Conservation (phyloP, 2,888 invertebrate species). For the Venustoraphidia nigricollis region DNA sequence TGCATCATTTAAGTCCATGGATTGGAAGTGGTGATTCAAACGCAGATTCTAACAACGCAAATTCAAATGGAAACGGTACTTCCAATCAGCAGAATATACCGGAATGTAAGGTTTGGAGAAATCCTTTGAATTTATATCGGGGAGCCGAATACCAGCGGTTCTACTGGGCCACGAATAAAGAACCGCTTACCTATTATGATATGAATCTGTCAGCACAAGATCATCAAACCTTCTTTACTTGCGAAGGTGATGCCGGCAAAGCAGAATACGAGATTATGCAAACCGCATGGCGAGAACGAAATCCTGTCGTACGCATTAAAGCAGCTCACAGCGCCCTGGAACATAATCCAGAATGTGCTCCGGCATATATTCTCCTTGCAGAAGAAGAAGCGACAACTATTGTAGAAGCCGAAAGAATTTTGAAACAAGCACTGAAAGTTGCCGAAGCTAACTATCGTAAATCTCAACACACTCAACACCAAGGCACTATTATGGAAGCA, state of each 20-base stretch:
- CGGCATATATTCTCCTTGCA: constrained; percentile 86
- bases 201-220: constrained; percentile 99
- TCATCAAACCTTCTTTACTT: constrained; percentile 92
- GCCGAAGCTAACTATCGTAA: constrained; percentile 69
- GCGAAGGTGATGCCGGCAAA: constrained; percentile 75
- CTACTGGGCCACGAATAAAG: constrained; percentile 78
- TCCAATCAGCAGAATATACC: constrained; percentile 36
- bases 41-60: constrained; percentile 14
- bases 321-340: constrained; percentile 81
- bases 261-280: constrained; percentile 90
- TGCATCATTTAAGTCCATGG: constrained; percentile 89
- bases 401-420: constrained; percentile 66
- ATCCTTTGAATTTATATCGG: constrained; percentile 86
- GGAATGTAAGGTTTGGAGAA: constrained; percentile 93
- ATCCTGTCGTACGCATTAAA: constrained; percentile 78
- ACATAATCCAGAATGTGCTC: constrained; percentile 80
- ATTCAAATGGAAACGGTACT: constrained; percentile 19
- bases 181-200: constrained; percentile 94
- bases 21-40: constrained; percentile 55
- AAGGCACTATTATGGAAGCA: constrained; percentile 55
- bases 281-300: constrained; percentile 91
- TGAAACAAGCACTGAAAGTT: constrained; percentile 68
- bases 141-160: constrained; percentile 96
- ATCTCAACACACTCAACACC: constrained; percentile 68
- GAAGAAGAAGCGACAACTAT: constrained; percentile 95